A percentile compares a stretch with the other conserved stretches of the same genome.
Evolutionary conservation across 2,888 invertebrate species (phyloP).

Genomic region (Oscheius sp.): DNA sequence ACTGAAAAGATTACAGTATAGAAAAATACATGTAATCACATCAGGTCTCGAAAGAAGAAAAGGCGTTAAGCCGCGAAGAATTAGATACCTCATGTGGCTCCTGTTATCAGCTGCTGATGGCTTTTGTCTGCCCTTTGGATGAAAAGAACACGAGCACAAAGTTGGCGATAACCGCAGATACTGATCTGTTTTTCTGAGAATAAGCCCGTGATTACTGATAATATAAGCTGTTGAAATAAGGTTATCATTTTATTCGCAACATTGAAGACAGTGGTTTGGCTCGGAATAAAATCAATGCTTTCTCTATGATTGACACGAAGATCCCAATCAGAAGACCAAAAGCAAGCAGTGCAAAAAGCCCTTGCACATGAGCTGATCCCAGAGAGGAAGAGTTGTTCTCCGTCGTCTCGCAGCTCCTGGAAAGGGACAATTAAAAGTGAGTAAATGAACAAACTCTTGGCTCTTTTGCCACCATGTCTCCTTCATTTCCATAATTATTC

Average conservation of each 20-base stretch:
- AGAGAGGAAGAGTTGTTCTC: slow-evolving; percentile 55
- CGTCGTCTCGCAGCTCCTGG: slow-evolving; percentile 53
- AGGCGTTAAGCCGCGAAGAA: slow-evolving; percentile 25
- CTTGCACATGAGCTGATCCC: slow-evolving; percentile 84
- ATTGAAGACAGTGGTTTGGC: slow-evolving; percentile 5
- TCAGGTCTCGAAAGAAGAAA: neutral
- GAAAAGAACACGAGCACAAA: slow-evolving; percentile 5
- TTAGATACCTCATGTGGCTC: slow-evolving; percentile 23
- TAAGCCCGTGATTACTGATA: neutral
- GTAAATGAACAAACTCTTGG: slow-evolving; percentile 28
- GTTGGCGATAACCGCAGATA: slow-evolving; percentile 9
- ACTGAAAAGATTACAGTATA: neutral
- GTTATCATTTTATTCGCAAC: slow-evolving; percentile 11
- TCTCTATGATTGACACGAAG: slow-evolving; percentile 10
- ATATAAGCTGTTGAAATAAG: slow-evolving; percentile 1
- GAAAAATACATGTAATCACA: neutral
- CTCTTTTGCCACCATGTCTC: slow-evolving; percentile 93
- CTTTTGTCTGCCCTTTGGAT: slow-evolving; percentile 23
- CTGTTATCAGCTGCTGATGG: slow-evolving; percentile 11
- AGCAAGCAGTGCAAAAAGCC: slow-evolving; percentile 93
- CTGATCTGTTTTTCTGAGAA: slow-evolving; percentile 13
- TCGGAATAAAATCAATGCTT: slow-evolving; percentile 7
- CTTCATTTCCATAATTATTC: slow-evolving; percentile 80
- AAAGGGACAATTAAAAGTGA: neutral
- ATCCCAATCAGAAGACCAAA: slow-evolving; percentile 79